A percentile compares a stretch with the other conserved stretches of the same genome.
phyloP scores from a whole-genome alignment of 2,797 vertebrate genomes.

The Gastrophryne carolinensis region DNA sequence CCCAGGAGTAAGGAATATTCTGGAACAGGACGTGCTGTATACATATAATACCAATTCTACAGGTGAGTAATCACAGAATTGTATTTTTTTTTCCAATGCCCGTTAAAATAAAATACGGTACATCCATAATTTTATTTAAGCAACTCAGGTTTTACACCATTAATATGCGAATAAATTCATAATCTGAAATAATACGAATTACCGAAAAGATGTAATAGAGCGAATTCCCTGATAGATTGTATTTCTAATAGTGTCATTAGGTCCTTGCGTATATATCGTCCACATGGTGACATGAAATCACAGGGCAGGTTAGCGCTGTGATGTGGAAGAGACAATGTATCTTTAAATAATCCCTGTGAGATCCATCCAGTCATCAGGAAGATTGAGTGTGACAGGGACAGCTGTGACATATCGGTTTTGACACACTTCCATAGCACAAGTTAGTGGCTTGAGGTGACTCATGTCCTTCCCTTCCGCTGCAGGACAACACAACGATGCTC shows the following conservation, averaged over 20 bases:
- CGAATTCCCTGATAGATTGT: no score
- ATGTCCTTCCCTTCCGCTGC: constrained; percentile 83
- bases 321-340: constrained; percentile 61
- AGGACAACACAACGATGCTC: constrained; percentile 92
- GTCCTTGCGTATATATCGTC: constrained; percentile 3
- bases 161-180: no score
- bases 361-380: constrained; percentile 71
- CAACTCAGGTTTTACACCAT: no score
- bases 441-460: constrained; percentile 89
- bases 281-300: not conserved
- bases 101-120: no score
- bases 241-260: not conserved
- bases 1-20: no score
- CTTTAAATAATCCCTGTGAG: constrained; percentile 72
- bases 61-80: no score
- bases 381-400: constrained; percentile 88
- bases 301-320: constrained; percentile 37
- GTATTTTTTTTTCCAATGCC: no score
- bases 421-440: constrained; percentile 89
- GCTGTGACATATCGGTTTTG: constrained; percentile 93
- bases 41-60: no score
- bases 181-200: no score
- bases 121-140: no score
- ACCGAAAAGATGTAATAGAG: no score
- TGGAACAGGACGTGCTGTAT: no score